Evolutionary conservation across 2,797 vertebrate genomes (phyloP), one percentile per base, ranked within the genome.

Genomic region (Galaxias olidus): DNA sequence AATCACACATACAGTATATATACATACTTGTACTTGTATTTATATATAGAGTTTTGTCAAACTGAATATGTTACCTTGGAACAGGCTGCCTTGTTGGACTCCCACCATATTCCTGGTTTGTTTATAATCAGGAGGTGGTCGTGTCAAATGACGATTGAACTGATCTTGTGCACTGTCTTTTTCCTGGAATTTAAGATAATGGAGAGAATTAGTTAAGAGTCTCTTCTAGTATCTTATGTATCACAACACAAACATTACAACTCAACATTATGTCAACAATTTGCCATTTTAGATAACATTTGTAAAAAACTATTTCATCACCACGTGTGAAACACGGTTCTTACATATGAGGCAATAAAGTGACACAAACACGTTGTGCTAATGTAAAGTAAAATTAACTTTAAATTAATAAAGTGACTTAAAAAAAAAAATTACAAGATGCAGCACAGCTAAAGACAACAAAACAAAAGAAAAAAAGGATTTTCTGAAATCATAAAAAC

Each of bases 51-150:
- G 30, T 30, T 30, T 2, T 30, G 6, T 30, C 30, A 30, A 68
- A 46, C 13, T 8, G 9, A 8, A 46, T 11, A 20, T 63, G 75
- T 74, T 87, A 98, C 97, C 93, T 84, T 93, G 75, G 80, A 95
- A 98, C 52, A 93, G 89, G 63, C 86, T 91, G 73, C 89, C 62
- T 75, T 93, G 92, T 58, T 93, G 94, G 59, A 94, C 87, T 73
- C 82, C 93, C 72, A 91, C 91, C 70, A 93, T 72, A 0, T 90
- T 92, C 86, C 95, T 93, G 50, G 96, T 88, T 82, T 98, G 96
- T 88, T 98, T 97, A 72, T 98, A 99, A 78, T 98, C 97, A 7
- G 97, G 96, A 2, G 97, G 97, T 1, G 96, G 97, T 66, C 96
- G 93, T 9, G 95, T 95, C 75, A 98, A 88, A 79, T 97, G 96